Evolutionary conservation across 2,888 invertebrate species (phyloP), one percentile per base, ranked within the genome.

Genomic region (Rhyacophila evoluta): DNA sequence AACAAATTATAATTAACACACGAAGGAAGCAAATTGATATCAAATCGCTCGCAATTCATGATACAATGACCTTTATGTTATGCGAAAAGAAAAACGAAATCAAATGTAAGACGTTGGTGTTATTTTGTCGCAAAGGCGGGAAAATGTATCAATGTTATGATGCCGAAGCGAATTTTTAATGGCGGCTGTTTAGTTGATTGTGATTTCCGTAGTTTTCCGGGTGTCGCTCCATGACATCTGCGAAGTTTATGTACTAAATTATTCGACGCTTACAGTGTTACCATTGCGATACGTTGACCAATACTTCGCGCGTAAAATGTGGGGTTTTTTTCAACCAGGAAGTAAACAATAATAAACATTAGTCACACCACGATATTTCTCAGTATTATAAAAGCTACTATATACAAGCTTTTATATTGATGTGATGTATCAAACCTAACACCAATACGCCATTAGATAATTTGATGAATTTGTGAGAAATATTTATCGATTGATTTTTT

Each of bases 171-270:
- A 33, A 33, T 55, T 55, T 55, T 55, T 55, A 10, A 38, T 8
- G 10, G 29, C 29, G 29, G 29, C 29, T 33, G 2, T 33, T 4
- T 33, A 33, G 29, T 6, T 33, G 29, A 33, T 33, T 33, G 29
- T 33, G 6, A 33, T 41, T 55, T 55, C 25, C 55, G 55, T 2
- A 55, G 5, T 55, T 55, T 55, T 55, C 25, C 55, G 55, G 8
- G 55, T 55, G 55, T 55, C 55, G 55, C 55, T 55, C 41, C 29
- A 33, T 6, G 55, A 55, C 55, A 55, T 55, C 55, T 55, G 55
- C 19, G 6, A 55, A 55, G 8, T 6, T 55, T 55, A 55, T 19
- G 15, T 55, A 55, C 15, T 19, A 5, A 25, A 55, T 55, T 55
- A 55, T 55, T 55, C 8, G 15, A 19, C 19, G 19, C 55, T 55